Conservation (phyloP, 2,113 vertebrate genomes). For the Nothocercus nigrocapillus region DNA sequence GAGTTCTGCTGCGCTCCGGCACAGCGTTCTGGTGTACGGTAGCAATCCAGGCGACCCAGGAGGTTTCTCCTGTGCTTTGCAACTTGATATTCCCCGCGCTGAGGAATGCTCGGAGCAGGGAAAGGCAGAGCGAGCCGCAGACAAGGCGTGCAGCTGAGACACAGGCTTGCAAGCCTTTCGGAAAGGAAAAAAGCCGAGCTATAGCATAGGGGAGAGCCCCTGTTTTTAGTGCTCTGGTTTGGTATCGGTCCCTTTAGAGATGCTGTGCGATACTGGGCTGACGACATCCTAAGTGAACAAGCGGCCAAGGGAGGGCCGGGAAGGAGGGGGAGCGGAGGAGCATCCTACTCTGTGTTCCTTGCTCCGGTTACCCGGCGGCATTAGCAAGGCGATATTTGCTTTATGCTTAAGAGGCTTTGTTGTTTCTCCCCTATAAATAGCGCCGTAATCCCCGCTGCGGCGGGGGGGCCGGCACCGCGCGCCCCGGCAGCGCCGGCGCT, state of each 20-base stretch:
- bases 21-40: background rate
- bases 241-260: background rate
- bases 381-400: conserved; percentile 45
- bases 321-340: background rate
- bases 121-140: background rate
- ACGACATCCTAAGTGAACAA: background rate
- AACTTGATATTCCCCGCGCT: conserved; percentile 2
- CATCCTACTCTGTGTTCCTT: background rate
- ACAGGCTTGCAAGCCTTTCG: too few relatives aligned
- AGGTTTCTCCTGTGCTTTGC: background rate
- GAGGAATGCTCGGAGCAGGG: background rate
- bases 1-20: background rate
- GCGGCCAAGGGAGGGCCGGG: background rate
- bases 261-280: background rate
- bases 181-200: too few relatives aligned
- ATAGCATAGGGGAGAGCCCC: too few relatives aligned
- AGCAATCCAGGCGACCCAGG: background rate
- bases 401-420: conserved; percentile 62
- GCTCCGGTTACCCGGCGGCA: background rate
- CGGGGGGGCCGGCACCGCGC: background rate
- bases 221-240: too few relatives aligned
- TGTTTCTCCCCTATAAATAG: conserved; percentile 73
- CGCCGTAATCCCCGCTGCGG: conserved; percentile 40
- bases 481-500: background rate
- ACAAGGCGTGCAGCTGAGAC: background rate